These are phyloP conservation scores for Microvelia longipes DNA, from an alignment of 1,140 invertebrate genomes.

Conservation along the genomic window DNA sequence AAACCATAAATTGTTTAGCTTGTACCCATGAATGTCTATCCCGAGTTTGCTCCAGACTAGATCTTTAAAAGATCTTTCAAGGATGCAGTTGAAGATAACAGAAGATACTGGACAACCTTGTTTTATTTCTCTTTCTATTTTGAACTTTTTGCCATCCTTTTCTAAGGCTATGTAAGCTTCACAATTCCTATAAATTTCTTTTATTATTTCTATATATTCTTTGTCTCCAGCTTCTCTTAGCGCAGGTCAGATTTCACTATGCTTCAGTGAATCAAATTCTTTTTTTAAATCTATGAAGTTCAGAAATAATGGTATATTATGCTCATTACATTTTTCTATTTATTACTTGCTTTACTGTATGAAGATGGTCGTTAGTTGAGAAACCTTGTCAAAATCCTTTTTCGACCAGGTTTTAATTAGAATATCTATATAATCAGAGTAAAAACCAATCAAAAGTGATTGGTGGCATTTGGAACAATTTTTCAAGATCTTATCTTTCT, in stretches of 20 bases:
- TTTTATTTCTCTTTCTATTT: background rate
- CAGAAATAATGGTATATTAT: background rate
- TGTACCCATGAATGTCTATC: constrained; percentile 19
- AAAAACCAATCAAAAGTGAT: too few species aligned
- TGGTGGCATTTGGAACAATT: too few species aligned
- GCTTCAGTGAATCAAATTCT: background rate
- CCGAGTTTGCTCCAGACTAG: constrained; percentile 13
- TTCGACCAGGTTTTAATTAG: too few species aligned
- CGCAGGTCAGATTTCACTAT: background rate
- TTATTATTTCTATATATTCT: background rate
- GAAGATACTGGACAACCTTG: constrained; percentile 17
- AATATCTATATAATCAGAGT: too few species aligned
- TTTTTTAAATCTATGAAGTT: constrained; percentile 4
- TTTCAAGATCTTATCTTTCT: too few species aligned
- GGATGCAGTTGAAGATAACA: constrained; percentile 16
- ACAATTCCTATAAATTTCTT: background rate
- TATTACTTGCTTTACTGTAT: constrained; percentile 7
- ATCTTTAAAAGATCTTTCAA: constrained; percentile 18
- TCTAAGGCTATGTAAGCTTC: background rate
- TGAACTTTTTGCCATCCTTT: too few species aligned
- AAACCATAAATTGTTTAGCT: constrained; percentile 26
- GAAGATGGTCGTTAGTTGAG: constrained; percentile 12
- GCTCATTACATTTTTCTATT: constrained; percentile 11
- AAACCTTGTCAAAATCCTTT: constrained; percentile 25
- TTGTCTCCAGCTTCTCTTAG: background rate